Evolutionary conservation across 2,113 vertebrate genomes (phyloP).

Genomic region (Chinchilla lanigera): DNA sequence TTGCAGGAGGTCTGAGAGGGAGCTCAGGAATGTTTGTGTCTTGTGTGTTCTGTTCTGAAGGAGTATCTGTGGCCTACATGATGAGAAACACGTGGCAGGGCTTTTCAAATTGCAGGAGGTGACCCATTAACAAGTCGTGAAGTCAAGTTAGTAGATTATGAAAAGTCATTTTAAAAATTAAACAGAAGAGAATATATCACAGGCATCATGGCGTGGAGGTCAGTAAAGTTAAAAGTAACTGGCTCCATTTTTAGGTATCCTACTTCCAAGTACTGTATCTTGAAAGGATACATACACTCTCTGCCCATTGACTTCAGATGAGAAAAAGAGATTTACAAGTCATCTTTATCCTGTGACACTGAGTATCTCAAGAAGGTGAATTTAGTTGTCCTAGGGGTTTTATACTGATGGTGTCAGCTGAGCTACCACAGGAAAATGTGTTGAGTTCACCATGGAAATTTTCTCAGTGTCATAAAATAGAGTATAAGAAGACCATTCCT

Average conservation of each 20-base stretch:
- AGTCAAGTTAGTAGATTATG: background rate
- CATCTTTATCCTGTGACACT: background rate
- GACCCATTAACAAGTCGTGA: background rate
- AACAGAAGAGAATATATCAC: background rate
- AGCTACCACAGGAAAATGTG: background rate
- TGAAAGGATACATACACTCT: background rate
- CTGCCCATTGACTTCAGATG: background rate
- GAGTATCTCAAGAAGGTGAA: background rate
- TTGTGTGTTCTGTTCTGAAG: background rate
- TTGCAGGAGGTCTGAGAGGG: background rate
- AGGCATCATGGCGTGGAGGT: background rate
- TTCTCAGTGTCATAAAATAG: background rate
- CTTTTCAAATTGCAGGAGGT: background rate
- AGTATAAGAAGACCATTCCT: background rate
- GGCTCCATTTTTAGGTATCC: background rate
- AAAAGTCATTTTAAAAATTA: constrained; percentile 2
- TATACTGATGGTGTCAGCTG: background rate
- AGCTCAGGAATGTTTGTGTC: background rate
- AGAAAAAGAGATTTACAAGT: background rate
- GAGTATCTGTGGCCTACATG: background rate
- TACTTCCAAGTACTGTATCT: background rate
- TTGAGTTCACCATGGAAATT: background rate
- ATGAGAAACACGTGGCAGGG: background rate
- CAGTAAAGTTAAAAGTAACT: background rate
- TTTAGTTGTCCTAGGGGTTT: background rate